These are phyloP conservation scores for Hexactinellida sp. DNA, from an alignment of 37 sponge, comb jelly and placozoan genomes.

Conservation along the genomic window DNA sequence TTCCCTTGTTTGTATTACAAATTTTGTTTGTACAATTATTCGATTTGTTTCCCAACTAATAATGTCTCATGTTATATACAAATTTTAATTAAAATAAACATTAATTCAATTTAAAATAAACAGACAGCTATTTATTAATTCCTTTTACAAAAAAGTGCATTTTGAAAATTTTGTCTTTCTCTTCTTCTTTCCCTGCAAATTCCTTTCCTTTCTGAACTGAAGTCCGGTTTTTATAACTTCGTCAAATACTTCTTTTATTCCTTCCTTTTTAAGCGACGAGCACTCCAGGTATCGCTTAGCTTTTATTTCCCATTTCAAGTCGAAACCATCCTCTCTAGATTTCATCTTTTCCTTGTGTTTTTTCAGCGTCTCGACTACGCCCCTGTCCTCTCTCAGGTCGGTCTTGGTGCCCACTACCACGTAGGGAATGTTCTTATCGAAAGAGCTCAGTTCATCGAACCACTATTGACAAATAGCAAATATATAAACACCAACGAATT, in stretches of 20 bases:
- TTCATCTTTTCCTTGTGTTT: background rate
- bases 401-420: background rate
- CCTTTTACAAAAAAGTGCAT: background rate
- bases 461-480: background rate
- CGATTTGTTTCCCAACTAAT: background rate
- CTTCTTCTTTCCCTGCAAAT: background rate
- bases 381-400: background rate
- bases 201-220: background rate
- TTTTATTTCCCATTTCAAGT: background rate
- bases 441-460: background rate
- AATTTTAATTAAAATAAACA: too few species aligned
- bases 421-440: background rate
- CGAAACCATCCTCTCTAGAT: background rate
- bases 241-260: constrained; percentile 1
- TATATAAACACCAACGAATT: too few species aligned
- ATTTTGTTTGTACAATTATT: background rate
- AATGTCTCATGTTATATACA: background rate
- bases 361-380: background rate
- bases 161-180: background rate
- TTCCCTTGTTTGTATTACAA: background rate
- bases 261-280: background rate
- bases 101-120: too few species aligned
- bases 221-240: background rate
- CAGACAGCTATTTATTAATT: too few species aligned
- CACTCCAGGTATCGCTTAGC: background rate